Base-by-base conservation (phyloP, 2,888 invertebrate genomes). In the Zaprionus bogoriensis region DNA sequence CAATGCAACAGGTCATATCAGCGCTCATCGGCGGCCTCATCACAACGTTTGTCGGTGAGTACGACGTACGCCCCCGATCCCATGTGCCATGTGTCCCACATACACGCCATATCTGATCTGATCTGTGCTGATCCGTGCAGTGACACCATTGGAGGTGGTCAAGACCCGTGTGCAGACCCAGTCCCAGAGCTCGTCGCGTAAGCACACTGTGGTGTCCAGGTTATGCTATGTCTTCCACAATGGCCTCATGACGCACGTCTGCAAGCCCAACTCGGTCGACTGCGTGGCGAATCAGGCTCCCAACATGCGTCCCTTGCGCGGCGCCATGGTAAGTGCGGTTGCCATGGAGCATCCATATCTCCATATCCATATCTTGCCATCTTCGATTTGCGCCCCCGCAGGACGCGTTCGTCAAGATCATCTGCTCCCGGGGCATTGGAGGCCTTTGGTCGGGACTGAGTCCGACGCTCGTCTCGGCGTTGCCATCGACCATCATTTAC, bases 71-170 rank as follows among this genome's bases (percentile, higher is more conserved):
- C n/a, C n/a, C n/a, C n/a, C n/a, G n/a, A n/a, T n/a, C n/a, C n/a
- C n/a, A n/a, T n/a, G n/a, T n/a, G n/a, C n/a, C n/a, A n/a, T n/a
- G n/a, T n/a, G n/a, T n/a, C n/a, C n/a, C n/a, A n/a, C n/a, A n/a
- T n/a, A n/a, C n/a, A n/a, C n/a, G n/a, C n/a, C n/a, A n/a, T n/a
- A n/a, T n/a, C n/a, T n/a, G n/a, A n/a, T n/a, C n/a, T n/a, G n/a
- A n/a, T n/a, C n/a, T n/a, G n/a, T n/a, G n/a, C n/a, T n/a, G n/a
- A n/a, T n/a, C n/a, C n/a, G n/a, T 12, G 3, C 47, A 97, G 98
- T 99, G 91, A 99, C 99, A 0, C 99, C 99, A 0, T 92, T 99
- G 71, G 99, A 99, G 92, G 99, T 99, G 10, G 96, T 99, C 0
- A 99, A 99, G 93, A 98, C 98, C 70, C 93, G 99, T 51, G 92